Conservation (phyloP, 1,140 invertebrate species). For the Cyclargus thomasi region DNA sequence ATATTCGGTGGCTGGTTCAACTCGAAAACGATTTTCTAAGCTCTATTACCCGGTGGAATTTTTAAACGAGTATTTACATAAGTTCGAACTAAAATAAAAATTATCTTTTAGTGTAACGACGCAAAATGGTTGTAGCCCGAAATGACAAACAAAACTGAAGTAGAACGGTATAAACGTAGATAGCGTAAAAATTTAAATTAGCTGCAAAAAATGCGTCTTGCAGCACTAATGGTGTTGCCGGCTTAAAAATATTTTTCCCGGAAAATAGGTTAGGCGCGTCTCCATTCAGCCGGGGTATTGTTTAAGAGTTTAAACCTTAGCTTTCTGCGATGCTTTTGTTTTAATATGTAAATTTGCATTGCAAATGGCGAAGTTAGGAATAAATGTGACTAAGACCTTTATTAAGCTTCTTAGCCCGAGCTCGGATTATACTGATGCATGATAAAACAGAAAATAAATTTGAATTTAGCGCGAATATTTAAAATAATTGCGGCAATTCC, state of each 20-base stretch:
- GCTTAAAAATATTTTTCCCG: slow-evolving; percentile 40
- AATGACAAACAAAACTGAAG: slow-evolving; percentile 28
- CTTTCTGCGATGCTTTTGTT: slow-evolving; percentile 35
- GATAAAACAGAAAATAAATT: slow-evolving; percentile 11
- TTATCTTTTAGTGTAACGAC: slow-evolving; percentile 22
- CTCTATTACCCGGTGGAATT: not conserved
- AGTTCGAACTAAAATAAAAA: slow-evolving; percentile 4
- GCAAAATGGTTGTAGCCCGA: slow-evolving; percentile 25
- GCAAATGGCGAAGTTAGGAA: slow-evolving; percentile 32
- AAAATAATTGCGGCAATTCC: not conserved
- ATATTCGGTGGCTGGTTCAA: not conserved
- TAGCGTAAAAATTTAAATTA: slow-evolving; percentile 44
- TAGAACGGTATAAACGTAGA: slow-evolving; percentile 33
- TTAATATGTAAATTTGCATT: slow-evolving; percentile 42
- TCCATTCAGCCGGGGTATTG: slow-evolving; percentile 34
- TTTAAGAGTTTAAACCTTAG: slow-evolving; percentile 38
- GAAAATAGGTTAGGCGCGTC: slow-evolving; percentile 38
- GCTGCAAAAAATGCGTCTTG: slow-evolving; percentile 36
- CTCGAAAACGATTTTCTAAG: not conserved
- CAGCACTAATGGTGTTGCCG: slow-evolving; percentile 39
- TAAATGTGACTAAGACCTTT: slow-evolving; percentile 33
- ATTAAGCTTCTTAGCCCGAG: slow-evolving; percentile 30
- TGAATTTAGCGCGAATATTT: slow-evolving; percentile 13
- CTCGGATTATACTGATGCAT: slow-evolving; percentile 26
- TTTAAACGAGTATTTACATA: not conserved